Evolutionary conservation across 2,113 vertebrate genomes (phyloP), one percentile per base, ranked within the genome.

Genomic region (Limnothrissa miodon): DNA sequence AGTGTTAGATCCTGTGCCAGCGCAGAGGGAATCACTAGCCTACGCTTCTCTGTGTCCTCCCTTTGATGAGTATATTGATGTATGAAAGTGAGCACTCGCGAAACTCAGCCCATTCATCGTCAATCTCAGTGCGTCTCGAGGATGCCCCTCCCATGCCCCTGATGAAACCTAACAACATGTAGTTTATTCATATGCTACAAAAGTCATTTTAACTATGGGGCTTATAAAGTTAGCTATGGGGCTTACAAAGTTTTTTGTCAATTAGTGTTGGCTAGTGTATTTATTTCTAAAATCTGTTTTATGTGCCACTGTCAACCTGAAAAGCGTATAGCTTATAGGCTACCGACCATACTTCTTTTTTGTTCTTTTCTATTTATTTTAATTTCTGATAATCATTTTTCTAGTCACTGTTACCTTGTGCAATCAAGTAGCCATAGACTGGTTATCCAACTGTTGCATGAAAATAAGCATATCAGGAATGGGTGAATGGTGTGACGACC

Each of bases 401-500:
- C n/a, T n/a, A n/a, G n/a, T n/a, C n/a, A n/a, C n/a, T n/a, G n/a
- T n/a, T n/a, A n/a, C n/a, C n/a, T n/a, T n/a, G n/a, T n/a, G n/a
- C n/a, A n/a, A n/a, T n/a, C n/a, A n/a, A n/a, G n/a, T n/a, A n/a
- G n/a, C n/a, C n/a, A n/a, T n/a, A n/a, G 10, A 78, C 70, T 48
- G 21, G 42, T 79, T 85, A 53, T 74, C 51, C 36, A 81, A 74
- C 39, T 53, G 48, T 10, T 25, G 53, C 6, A 56, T 82, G 8
- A 33, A 70, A 82, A 83, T 45, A 74, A 86, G 80, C n/a, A 45
- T 86, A 45, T 23, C 78, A 62, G 42, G 44, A 62, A 39, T 45
- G 0, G 36, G 29, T 39, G 84, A 88, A 89, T 95, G 95, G 95
- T 89, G 90, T 93, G 94, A 97, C 93, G 92, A 92, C 83, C 85